A percentile compares a stretch with the other conserved stretches of the same genome.
Conservation (phyloP, 1,140 invertebrate species). For the Hycleus phaleratus region DNA sequence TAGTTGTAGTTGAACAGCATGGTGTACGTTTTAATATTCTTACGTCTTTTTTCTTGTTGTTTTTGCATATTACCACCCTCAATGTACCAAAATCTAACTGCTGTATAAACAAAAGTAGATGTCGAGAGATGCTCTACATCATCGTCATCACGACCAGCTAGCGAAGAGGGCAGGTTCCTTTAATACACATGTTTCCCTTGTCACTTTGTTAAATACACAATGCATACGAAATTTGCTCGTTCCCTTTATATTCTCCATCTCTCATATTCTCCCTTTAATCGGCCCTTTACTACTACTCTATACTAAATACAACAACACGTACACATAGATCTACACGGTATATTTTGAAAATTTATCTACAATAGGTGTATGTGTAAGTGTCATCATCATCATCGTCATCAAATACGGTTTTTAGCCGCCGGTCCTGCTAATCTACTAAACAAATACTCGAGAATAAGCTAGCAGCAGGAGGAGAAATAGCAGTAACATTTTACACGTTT, state of each 20-base stretch:
- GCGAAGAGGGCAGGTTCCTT: conserved; percentile 26
- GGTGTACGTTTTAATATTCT: no score
- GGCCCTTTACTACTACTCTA: background rate
- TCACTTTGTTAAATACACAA: conserved; percentile 39
- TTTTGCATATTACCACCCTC: background rate
- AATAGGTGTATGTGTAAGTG: background rate
- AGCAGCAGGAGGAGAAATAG: no score
- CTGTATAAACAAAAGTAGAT: background rate
- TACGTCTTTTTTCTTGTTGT: no score
- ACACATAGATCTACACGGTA: no score
- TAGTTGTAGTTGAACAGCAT: no score
- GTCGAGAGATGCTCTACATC: background rate
- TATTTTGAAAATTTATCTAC: background rate
- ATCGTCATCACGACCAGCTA: no score
- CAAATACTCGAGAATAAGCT: conserved; percentile 25
- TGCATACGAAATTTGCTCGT: conserved; percentile 32
- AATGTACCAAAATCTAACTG: background rate
- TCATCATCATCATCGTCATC: conserved; percentile 5
- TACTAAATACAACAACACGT: no score
- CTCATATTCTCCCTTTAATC: background rate
- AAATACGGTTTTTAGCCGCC: conserved; percentile 27
- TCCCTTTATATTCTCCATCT: conserved; percentile 5
- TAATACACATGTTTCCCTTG: conserved; percentile 35
- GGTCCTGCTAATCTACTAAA: conserved; percentile 31
- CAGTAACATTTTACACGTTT: no score